Evolutionary conservation across 2,113 vertebrate genomes (phyloP).

Genomic region (Poecilia latipinna): DNA sequence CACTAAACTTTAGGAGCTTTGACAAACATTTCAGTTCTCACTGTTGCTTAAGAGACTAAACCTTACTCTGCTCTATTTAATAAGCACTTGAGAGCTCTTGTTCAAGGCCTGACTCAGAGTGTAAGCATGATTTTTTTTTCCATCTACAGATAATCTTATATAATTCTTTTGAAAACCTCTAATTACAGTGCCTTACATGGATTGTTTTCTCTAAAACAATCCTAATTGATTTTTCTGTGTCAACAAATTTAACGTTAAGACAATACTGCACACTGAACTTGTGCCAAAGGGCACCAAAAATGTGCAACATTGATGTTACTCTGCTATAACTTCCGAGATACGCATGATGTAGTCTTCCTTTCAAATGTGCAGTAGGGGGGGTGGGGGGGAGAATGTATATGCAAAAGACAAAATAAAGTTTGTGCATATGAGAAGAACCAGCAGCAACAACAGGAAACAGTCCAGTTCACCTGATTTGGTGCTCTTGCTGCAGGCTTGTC

Average conservation of each 20-base stretch:
- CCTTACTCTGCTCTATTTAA: too few species aligned
- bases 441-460: neutral
- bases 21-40: too few species aligned
- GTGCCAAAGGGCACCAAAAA: neutral
- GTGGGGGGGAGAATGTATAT: neutral
- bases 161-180: constrained; percentile 1
- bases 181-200: neutral
- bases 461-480: constrained; percentile 87
- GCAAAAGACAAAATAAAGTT: neutral
- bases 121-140: neutral
- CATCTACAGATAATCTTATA: constrained; percentile 2
- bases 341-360: neutral
- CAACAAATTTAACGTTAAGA: neutral
- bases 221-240: neutral
- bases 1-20: too few species aligned
- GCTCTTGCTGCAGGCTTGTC: constrained; percentile 96
- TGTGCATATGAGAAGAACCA: neutral
- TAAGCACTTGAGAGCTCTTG: too few species aligned
- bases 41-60: too few species aligned
- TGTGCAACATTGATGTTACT: neutral
- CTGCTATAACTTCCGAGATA: neutral
- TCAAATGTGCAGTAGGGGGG: neutral
- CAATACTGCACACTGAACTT: neutral
- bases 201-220: neutral
- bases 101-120: too few species aligned